phyloP scores from a whole-genome alignment of 2,888 invertebrate genomes.

The Phragmatobia fuliginosa region DNA sequence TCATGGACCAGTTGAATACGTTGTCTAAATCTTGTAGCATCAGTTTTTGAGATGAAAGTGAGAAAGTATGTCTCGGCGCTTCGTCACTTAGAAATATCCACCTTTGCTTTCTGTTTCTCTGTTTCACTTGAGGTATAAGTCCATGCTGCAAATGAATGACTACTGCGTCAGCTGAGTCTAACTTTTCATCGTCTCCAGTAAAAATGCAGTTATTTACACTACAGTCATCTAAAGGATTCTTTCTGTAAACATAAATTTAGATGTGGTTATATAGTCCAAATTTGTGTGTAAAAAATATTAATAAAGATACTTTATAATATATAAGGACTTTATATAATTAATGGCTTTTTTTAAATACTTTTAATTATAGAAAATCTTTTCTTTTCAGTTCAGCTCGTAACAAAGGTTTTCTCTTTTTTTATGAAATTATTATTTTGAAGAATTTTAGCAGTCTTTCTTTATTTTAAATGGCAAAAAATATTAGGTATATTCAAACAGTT shows the following conservation, averaged over 20 bases:
- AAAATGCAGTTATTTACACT: constrained; percentile 88
- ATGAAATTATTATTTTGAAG: too few relatives aligned
- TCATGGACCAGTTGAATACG: constrained; percentile 91
- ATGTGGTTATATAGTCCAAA: not conserved
- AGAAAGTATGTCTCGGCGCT: constrained; percentile 88
- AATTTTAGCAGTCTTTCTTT: too few relatives aligned
- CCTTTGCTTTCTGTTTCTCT: constrained; percentile 80
- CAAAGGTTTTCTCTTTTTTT: too few relatives aligned
- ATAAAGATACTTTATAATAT: too few relatives aligned
- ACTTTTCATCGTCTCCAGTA: constrained; percentile 80
- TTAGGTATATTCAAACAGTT: too few relatives aligned
- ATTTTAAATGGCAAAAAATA: too few relatives aligned
- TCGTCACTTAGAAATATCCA: constrained; percentile 92
- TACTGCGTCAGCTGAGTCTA: constrained; percentile 88
- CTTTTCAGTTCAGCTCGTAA: too few relatives aligned
- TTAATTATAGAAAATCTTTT: too few relatives aligned
- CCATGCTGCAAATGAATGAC: constrained; percentile 83
- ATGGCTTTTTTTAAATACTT: too few relatives aligned
- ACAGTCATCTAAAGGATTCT: constrained; percentile 86
- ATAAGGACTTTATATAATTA: too few relatives aligned
- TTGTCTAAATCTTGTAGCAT: constrained; percentile 79
- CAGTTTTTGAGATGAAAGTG: constrained; percentile 64
- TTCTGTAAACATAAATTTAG: constrained; percentile 59
- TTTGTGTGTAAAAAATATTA: not conserved
- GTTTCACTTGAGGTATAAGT: constrained; percentile 50